phyloP scores from a whole-genome alignment of 2,797 vertebrate species.

The Ateles fusciceps region DNA sequence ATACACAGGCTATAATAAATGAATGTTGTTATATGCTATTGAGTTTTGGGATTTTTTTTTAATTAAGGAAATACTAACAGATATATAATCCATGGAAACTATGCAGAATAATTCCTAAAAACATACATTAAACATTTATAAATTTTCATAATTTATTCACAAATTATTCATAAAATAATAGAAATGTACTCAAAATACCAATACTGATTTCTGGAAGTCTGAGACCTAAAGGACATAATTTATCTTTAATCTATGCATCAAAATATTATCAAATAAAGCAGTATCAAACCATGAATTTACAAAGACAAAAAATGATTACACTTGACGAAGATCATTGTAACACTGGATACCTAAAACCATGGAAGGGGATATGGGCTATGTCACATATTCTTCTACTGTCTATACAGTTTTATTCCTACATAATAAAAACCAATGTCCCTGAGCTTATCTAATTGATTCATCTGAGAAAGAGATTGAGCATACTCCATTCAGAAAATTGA shows the following conservation, averaged over 20 bases:
- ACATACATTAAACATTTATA: background rate
- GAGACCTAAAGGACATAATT: background rate
- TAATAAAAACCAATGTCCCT: background rate
- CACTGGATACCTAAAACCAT: background rate
- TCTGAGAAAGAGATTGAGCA: background rate
- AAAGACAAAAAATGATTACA: background rate
- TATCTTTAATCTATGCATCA: background rate
- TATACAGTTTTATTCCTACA: background rate
- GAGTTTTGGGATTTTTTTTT: background rate
- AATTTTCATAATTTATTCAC: background rate
- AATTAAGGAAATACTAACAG: background rate
- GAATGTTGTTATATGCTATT: background rate
- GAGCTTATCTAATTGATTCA: background rate
- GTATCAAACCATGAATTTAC: background rate
- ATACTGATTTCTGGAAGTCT: background rate
- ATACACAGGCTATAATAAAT: background rate
- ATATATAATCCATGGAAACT: background rate
- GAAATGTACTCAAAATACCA: background rate
- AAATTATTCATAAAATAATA: background rate
- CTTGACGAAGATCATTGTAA: background rate
- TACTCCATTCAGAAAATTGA: background rate
- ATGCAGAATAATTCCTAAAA: background rate
- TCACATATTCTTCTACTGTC: background rate
- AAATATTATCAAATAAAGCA: background rate
- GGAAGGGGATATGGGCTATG: background rate